phyloP scores from a whole-genome alignment of 2,797 vertebrate species.

The Gila robusta region DNA sequence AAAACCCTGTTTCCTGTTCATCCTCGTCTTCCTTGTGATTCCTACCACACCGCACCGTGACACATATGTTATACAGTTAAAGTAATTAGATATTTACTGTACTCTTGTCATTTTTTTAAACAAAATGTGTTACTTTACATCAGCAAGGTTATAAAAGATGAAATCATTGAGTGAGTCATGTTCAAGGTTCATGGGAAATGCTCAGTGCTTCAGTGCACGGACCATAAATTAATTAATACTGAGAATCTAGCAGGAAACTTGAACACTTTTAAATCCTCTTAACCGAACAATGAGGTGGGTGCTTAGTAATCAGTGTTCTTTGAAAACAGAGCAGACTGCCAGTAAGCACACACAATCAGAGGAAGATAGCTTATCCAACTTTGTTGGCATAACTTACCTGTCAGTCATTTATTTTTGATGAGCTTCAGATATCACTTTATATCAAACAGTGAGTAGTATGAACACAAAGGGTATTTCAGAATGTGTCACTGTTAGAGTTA shows the following conservation, averaged over 20 bases:
- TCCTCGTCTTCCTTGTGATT: no score
- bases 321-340: constrained; percentile 52
- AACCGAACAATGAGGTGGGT: constrained; percentile 50
- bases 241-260: constrained; percentile 36
- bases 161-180: not conserved
- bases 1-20: no score
- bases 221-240: constrained; percentile 1
- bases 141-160: constrained; percentile 8
- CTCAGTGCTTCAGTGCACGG: constrained; percentile 13
- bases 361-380: constrained; percentile 51
- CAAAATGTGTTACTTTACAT: constrained; percentile 12
- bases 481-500: not conserved
- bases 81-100: not conserved
- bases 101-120: not conserved
- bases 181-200: constrained; percentile 33
- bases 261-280: constrained; percentile 27
- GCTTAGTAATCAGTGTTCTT: constrained; percentile 52
- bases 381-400: constrained; percentile 39
- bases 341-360: constrained; percentile 56
- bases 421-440: constrained; percentile 2
- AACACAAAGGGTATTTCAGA: not conserved
- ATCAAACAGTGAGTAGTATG: not conserved
- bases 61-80: not conserved
- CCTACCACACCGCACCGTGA: no score
- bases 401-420: constrained; percentile 3